Conservation (phyloP, 2,113 vertebrate genomes). For the Urocitellus parryii region DNA sequence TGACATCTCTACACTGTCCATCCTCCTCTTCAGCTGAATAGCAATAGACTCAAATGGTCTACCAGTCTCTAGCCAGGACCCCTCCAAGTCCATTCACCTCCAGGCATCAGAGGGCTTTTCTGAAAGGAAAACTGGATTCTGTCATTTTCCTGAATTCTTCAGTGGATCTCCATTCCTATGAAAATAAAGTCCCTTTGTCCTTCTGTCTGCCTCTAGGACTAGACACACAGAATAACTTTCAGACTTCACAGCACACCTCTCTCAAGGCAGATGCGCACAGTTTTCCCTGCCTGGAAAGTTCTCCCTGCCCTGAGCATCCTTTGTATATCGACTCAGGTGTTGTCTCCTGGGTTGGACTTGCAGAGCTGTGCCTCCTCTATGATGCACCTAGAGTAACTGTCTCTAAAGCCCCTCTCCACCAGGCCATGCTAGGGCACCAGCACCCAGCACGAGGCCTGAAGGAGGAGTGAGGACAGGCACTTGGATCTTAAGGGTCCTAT, state of each 20-base stretch:
- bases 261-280: background rate
- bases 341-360: background rate
- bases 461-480: background rate
- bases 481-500: background rate
- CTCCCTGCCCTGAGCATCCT: background rate
- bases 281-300: background rate
- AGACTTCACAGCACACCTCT: background rate
- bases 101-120: background rate
- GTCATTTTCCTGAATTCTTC: background rate
- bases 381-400: background rate
- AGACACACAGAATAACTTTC: background rate
- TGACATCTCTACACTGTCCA: background rate
- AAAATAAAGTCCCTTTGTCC: background rate
- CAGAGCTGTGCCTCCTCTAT: background rate
- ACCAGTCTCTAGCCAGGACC: background rate
- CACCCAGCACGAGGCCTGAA: too few relatives aligned
- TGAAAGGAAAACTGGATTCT: constrained; percentile 7
- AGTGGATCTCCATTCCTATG: background rate
- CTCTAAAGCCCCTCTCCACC: background rate
- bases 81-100: background rate
- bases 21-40: background rate
- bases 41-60: background rate
- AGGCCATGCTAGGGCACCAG: background rate
- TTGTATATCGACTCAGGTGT: background rate
- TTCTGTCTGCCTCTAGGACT: background rate